Evolutionary conservation across 2,797 vertebrate species (phyloP), one percentile per base, ranked within the genome.

Genomic region (Acanthurus tractus): DNA sequence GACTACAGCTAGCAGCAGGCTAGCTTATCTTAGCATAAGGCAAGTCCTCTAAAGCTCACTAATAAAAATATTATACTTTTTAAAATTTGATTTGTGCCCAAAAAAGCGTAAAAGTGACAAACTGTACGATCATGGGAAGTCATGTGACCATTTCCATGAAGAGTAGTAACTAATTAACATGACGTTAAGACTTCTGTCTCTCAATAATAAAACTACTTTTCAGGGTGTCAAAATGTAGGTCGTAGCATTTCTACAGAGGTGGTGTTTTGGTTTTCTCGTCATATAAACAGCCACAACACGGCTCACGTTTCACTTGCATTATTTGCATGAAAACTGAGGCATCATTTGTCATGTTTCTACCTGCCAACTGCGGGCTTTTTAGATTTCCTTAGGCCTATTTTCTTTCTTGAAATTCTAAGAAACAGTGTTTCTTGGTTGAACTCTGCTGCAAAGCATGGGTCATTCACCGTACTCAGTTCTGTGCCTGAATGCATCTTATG

Each of bases 1-100:
- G 52, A 52, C 74, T 45, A 83, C 22, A 78, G 42, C 29, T 38
- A 38, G 50, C 42, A 46, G 42, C n/a, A 48, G 59, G 15, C 40
- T 54, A 61, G 14, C 40, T 11, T 9, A 40, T 34, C 22, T 44
- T 70, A 7, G 45, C 69, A 62, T 18, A 22, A 71, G n/a, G 34
- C 18, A 40, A 18, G 6, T 10, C 18, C 10, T 12, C 11, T 12
- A 29, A 48, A 34, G 17, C 23, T 34, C 3, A 34, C 10, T 13
- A n/a, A 62, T 8, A n/a, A 29, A 36, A 3, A 20, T n/a, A 29
- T 23, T 8, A 12, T 29, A 10, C 20, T 4, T 18, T 9, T 20
- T 59, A 3, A 34, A 34, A 6, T 49, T 72, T 14, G 10, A 62
- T 17, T 6, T 4, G 0, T 36, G 18, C n/a, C 20, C 50, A 50